phyloP scores from a whole-genome alignment of 2,113 vertebrate genomes.

The Chaenogobius annularis region DNA sequence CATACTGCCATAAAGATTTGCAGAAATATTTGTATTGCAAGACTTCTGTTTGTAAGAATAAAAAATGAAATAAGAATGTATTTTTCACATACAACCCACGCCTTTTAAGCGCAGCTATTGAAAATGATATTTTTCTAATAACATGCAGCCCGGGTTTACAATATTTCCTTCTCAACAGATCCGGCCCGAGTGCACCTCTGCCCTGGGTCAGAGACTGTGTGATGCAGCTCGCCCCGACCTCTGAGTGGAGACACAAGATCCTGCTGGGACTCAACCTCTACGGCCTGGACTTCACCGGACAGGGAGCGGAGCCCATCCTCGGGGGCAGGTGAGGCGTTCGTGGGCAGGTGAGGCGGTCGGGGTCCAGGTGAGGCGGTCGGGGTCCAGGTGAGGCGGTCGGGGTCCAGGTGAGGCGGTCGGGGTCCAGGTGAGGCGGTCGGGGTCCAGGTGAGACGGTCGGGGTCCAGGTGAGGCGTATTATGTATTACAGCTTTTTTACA shows the following conservation, averaged over 20 bases:
- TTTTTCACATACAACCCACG: not conserved
- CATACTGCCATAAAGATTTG: too few species aligned
- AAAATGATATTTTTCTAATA: too few species aligned
- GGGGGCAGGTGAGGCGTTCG: conserved; percentile 79
- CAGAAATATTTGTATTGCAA: too few species aligned
- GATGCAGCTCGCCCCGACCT: conserved; percentile 84
- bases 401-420: too few species aligned
- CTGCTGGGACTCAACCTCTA: conserved; percentile 93
- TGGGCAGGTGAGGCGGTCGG: conserved; percentile 58
- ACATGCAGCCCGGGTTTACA: too few species aligned
- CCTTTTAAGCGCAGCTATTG: too few species aligned
- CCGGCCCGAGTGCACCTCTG: conserved; percentile 89
- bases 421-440: too few species aligned
- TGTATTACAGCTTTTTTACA: too few species aligned
- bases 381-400: not conserved
- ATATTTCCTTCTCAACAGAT: conserved; percentile 64
- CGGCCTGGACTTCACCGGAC: conserved; percentile 86
- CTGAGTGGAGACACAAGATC: conserved; percentile 91
- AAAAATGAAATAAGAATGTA: not conserved
- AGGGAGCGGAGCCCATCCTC: conserved; percentile 84
- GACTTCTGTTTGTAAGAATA: not conserved
- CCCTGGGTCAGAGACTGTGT: conserved; percentile 91
- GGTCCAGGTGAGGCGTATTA: too few species aligned
- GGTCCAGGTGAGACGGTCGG: too few species aligned
- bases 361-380: too few species aligned